These are phyloP conservation scores for Chionomys nivalis DNA, from an alignment of 2,113 vertebrate species.

Conservation along the genomic window DNA sequence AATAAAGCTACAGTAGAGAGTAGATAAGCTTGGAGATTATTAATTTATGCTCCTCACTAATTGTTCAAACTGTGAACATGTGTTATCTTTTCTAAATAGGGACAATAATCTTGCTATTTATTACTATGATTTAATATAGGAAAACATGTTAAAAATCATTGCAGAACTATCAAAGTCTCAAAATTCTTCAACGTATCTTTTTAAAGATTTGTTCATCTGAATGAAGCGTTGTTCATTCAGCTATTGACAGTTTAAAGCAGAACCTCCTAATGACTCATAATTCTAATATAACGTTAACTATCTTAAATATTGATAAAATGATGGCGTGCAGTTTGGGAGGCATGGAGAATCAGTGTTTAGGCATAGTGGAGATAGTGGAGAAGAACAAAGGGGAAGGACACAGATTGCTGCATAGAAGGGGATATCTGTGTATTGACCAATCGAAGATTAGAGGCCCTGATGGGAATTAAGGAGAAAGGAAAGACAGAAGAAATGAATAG, in stretches of 20 bases:
- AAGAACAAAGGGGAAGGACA: neutral
- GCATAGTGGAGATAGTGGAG: neutral
- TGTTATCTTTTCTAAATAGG: neutral
- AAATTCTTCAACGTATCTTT: neutral
- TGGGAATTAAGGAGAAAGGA: neutral
- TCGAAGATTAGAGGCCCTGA: neutral
- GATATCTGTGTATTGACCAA: neutral
- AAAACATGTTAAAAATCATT: neutral
- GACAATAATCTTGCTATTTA: neutral
- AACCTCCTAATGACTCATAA: neutral
- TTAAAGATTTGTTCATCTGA: constrained; percentile 3
- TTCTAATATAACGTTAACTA: constrained; percentile 24
- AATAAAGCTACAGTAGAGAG: no score
- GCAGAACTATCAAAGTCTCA: neutral
- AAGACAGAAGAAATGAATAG: neutral
- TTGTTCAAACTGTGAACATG: neutral
- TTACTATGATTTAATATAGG: neutral
- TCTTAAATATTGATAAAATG: neutral
- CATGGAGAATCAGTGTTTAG: neutral
- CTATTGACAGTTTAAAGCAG: neutral
- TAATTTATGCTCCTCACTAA: neutral
- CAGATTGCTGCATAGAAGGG: neutral
- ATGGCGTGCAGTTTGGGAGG: neutral
- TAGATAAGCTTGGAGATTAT: neutral
- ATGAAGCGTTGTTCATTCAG: neutral